phyloP scores from a whole-genome alignment of 2,797 vertebrate species.

The Trachops cirrhosus region DNA sequence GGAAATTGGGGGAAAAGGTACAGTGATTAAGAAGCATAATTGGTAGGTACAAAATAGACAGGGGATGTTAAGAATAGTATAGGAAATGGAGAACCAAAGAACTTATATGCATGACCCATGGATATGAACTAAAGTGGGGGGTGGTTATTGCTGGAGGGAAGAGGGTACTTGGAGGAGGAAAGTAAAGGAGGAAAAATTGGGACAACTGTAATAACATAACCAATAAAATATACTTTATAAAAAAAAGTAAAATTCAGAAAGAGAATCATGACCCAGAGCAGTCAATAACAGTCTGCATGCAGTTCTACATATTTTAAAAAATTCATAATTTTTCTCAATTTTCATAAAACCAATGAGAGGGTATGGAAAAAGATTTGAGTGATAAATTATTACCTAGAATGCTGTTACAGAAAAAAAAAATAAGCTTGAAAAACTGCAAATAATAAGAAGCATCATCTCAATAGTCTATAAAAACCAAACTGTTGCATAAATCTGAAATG shows the following conservation, averaged over 20 bases:
- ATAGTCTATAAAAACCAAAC: not conserved
- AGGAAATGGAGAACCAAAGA: not conserved
- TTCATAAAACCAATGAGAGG: not conserved
- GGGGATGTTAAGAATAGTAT: not conserved
- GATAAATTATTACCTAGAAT: not conserved
- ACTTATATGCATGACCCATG: not conserved
- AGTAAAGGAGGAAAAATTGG: not conserved
- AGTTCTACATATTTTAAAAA: not conserved
- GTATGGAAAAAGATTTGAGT: not conserved
- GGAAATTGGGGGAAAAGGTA: not conserved
- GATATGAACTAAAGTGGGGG: not conserved
- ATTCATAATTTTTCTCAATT: not conserved
- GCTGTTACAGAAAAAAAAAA: not conserved
- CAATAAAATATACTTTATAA: not conserved
- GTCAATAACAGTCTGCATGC: not conserved
- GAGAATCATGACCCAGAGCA: not conserved
- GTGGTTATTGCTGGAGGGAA: not conserved
- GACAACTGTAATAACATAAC: not conserved
- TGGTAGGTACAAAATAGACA: not conserved
- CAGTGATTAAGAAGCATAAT: not conserved
- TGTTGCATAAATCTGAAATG: not conserved
- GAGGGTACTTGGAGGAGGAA: too few species aligned
- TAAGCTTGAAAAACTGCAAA: not conserved
- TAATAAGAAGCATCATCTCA: not conserved
- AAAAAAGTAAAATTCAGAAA: slow-evolving; percentile 37